phyloP scores from a whole-genome alignment of 2,797 vertebrate genomes.

The Lacerta agilis region DNA sequence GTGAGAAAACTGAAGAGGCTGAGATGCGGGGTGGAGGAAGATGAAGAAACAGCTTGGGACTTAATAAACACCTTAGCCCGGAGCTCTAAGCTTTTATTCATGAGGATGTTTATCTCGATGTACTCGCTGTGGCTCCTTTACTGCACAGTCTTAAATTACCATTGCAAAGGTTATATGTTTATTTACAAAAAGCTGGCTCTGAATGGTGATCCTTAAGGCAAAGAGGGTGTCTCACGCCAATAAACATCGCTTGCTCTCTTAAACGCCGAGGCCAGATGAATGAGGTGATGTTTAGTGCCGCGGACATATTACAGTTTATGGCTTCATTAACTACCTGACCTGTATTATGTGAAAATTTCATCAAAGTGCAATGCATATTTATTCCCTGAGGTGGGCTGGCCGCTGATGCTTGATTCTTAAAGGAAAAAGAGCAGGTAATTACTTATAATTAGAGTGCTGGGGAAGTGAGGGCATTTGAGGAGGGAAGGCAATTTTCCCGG shows the following conservation, averaged over 20 bases:
- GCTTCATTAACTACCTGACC: constrained; percentile 78
- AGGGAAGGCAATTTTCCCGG: constrained; percentile 54
- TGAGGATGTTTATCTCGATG: constrained; percentile 78
- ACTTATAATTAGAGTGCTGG: constrained; percentile 67
- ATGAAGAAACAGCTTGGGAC: constrained; percentile 79
- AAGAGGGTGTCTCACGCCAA: constrained; percentile 74
- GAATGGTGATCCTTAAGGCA: constrained; percentile 71
- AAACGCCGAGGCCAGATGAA: constrained; percentile 70
- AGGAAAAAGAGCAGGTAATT: constrained; percentile 71
- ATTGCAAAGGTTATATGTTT: constrained; percentile 83
- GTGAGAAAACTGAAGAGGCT: constrained; percentile 45
- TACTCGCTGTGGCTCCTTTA: constrained; percentile 77
- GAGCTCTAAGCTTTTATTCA: constrained; percentile 81
- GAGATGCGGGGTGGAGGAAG: constrained; percentile 66
- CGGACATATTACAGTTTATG: constrained; percentile 71
- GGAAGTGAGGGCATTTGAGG: constrained; percentile 66
- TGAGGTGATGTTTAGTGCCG: constrained; percentile 69
- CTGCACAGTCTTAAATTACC: constrained; percentile 80
- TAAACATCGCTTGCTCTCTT: constrained; percentile 75
- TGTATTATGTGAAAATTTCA: constrained; percentile 78
- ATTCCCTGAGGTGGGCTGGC: constrained; percentile 64
- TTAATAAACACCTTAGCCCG: constrained; percentile 82
- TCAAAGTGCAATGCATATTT: constrained; percentile 70
- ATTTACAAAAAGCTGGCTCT: constrained; percentile 79
- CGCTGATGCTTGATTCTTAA: constrained; percentile 71